These are phyloP conservation scores for Centropus unirufus DNA, from an alignment of 2,113 vertebrate species.

Conservation along the genomic window DNA sequence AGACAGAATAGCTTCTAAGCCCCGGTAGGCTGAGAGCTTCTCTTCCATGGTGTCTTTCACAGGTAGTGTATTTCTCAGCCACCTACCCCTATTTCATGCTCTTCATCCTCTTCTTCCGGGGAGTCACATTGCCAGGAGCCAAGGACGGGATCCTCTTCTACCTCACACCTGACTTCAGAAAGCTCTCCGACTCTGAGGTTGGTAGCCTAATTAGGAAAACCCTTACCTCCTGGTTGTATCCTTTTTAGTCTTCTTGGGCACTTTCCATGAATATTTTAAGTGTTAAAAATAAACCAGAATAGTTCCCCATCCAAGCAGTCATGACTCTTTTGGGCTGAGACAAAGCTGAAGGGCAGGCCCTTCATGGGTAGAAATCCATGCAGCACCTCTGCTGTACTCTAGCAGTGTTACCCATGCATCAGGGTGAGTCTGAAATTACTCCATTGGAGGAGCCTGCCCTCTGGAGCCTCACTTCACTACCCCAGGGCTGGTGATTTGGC, in stretches of 20 bases:
- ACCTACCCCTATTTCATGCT: conserved; percentile 94
- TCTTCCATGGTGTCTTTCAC: neutral
- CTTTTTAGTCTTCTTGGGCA: neutral
- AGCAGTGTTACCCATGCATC: neutral
- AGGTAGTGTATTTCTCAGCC: conserved; percentile 94
- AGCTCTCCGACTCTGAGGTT: conserved; percentile 86
- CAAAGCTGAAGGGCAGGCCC: neutral
- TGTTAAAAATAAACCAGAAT: neutral
- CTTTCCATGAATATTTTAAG: neutral
- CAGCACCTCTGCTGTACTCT: neutral
- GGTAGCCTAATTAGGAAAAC: neutral
- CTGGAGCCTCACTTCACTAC: neutral
- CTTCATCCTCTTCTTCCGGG: conserved; percentile 89
- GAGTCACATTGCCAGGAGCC: conserved; percentile 88
- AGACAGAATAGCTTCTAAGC: neutral
- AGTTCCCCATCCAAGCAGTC: neutral
- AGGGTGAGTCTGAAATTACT: neutral
- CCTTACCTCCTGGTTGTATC: neutral
- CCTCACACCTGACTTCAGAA: conserved; percentile 89
- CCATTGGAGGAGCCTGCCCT: neutral
- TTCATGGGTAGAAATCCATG: neutral
- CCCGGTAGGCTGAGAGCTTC: neutral
- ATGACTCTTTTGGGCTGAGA: neutral
- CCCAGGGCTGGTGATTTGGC: neutral
- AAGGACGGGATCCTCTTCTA: conserved; percentile 90